Conservation (phyloP, 2,888 invertebrate species). For the Brachyptera putata region DNA sequence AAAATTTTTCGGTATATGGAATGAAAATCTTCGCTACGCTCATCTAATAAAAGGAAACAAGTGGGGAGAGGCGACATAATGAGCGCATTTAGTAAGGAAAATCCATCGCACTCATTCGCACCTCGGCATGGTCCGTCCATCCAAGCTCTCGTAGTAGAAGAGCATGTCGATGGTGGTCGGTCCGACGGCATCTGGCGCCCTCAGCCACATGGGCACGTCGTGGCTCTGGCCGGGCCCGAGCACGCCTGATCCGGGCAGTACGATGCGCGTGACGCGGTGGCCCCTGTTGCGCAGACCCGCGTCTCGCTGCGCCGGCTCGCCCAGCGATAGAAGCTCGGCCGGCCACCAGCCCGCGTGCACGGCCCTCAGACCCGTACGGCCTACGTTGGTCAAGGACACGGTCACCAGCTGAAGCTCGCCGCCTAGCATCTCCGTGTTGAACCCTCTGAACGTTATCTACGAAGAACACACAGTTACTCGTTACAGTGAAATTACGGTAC, state of each 20-base stretch:
- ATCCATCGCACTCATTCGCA: too few relatives aligned
- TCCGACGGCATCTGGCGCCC: constrained; percentile 63
- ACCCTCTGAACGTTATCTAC: constrained; percentile 67
- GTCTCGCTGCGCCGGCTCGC: neutral
- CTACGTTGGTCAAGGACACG: constrained; percentile 65
- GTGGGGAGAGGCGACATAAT: neutral
- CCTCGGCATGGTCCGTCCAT: constrained; percentile 40
- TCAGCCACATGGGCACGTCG: constrained; percentile 60
- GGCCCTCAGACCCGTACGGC: constrained; percentile 59
- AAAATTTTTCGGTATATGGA: too few relatives aligned
- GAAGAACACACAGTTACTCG: too few relatives aligned
- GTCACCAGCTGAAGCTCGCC: constrained; percentile 68
- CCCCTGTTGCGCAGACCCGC: constrained; percentile 40
- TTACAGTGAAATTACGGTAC: too few relatives aligned
- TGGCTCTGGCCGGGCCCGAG: constrained; percentile 52
- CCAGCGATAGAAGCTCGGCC: constrained; percentile 60
- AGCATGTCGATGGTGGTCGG: constrained; percentile 61
- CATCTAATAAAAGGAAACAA: constrained; percentile 20
- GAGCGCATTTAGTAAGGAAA: neutral
- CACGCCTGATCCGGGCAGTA: constrained; percentile 34
- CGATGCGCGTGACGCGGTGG: constrained; percentile 46
- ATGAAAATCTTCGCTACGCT: too few relatives aligned
- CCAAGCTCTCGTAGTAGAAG: constrained; percentile 65
- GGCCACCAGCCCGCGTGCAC: constrained; percentile 64
- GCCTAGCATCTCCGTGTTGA: constrained; percentile 62